phyloP scores from a whole-genome alignment of 2,888 invertebrate genomes.

The Phania funesta region DNA sequence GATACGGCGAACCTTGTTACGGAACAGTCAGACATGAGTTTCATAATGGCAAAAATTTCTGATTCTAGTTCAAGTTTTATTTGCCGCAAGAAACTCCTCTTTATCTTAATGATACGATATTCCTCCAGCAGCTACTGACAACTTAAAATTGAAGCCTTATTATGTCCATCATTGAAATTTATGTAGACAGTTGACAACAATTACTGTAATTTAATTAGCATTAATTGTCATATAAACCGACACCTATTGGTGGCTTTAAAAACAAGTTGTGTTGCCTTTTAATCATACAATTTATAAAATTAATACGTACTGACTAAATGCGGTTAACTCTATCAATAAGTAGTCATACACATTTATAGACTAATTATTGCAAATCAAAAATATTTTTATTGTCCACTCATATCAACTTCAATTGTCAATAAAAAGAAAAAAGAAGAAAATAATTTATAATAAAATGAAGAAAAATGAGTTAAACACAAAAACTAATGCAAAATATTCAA shows the following conservation, averaged over 20 bases:
- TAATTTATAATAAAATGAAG: too few species aligned
- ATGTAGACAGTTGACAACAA: constrained; percentile 11
- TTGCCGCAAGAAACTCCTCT: too few species aligned
- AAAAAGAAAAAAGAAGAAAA: neutral
- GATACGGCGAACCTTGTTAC: too few species aligned
- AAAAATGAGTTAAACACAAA: too few species aligned
- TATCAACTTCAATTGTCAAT: neutral
- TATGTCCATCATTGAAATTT: too few species aligned
- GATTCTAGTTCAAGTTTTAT: too few species aligned
- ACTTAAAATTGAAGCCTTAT: neutral
- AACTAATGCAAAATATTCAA: too few species aligned
- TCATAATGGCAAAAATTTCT: too few species aligned
- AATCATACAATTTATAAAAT: neutral
- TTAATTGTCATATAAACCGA: constrained; percentile 22
- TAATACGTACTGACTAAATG: constrained; percentile 6
- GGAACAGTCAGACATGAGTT: too few species aligned
- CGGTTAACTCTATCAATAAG: constrained; percentile 31
- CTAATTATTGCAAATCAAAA: neutral
- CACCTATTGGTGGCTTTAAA: neutral
- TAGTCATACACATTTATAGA: neutral
- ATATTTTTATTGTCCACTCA: neutral
- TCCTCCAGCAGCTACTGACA: too few species aligned
- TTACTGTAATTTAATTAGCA: constrained; percentile 41
- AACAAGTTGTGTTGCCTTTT: constrained; percentile 2
- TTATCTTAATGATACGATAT: too few species aligned